A percentile compares a stretch with the other conserved stretches of the same genome.
These are phyloP conservation scores for Neodiprion lecontei DNA, from an alignment of 1,140 invertebrate species.

Conservation along the genomic window DNA sequence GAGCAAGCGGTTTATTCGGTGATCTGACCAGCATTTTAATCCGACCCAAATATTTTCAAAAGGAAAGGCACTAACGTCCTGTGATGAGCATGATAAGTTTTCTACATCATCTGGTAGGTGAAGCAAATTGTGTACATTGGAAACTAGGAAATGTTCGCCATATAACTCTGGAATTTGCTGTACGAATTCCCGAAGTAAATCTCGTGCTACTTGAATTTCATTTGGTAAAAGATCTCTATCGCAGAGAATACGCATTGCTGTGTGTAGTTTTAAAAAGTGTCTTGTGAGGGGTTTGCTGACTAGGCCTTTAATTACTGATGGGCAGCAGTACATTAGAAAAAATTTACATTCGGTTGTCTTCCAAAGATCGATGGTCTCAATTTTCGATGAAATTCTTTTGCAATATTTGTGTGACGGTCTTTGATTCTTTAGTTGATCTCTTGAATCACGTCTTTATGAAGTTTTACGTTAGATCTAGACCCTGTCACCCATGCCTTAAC, in stretches of 20 bases:
- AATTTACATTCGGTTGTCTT: background rate
- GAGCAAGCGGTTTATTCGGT: background rate
- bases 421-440: background rate
- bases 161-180: background rate
- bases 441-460: background rate
- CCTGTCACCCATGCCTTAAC: background rate
- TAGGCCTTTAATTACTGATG: background rate
- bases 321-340: background rate
- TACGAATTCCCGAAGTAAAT: background rate
- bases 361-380: background rate
- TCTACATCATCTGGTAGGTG: conserved; percentile 17
- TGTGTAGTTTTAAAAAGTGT: background rate
- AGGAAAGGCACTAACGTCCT: conserved; percentile 18
- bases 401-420: background rate
- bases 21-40: conserved; percentile 11
- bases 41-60: conserved; percentile 19
- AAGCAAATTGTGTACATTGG: conserved; percentile 19
- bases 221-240: background rate
- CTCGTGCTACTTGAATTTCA: background rate
- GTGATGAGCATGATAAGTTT: conserved; percentile 8
- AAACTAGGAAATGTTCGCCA: conserved; percentile 11
- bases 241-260: background rate
- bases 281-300: background rate
- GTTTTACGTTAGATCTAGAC: background rate
- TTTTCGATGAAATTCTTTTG: background rate